These are phyloP conservation scores for Sterna hirundo DNA, from an alignment of 2,113 vertebrate genomes.

Conservation along the genomic window DNA sequence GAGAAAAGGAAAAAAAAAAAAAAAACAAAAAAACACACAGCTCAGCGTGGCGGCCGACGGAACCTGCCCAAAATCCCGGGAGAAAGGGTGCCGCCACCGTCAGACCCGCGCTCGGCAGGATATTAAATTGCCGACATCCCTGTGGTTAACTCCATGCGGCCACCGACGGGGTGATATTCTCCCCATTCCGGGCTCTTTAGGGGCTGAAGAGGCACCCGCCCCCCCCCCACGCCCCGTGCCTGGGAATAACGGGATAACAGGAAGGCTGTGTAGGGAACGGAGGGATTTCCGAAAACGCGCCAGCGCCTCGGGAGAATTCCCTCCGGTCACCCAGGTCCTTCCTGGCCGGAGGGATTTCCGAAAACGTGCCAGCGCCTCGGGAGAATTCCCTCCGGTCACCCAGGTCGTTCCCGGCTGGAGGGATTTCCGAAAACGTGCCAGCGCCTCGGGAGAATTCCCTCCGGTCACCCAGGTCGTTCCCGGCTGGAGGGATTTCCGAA, in stretches of 20 bases:
- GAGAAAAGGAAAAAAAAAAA: background rate
- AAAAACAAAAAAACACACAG: too few relatives aligned
- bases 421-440: too few relatives aligned
- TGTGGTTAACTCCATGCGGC: rapidly evolving
- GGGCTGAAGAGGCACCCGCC: background rate
- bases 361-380: background rate
- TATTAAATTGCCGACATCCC: background rate
- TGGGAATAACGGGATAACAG: background rate
- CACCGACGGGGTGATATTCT: rapidly evolving
- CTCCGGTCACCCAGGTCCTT: too few relatives aligned
- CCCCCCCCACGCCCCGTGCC: too few relatives aligned
- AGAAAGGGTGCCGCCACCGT: background rate
- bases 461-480: too few relatives aligned
- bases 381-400: background rate
- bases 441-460: too few relatives aligned
- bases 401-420: background rate
- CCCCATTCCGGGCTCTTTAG: too few relatives aligned
- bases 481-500: background rate
- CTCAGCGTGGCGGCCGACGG: rapidly evolving
- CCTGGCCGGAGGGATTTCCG: background rate
- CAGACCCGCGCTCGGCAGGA: background rate
- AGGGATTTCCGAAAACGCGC: background rate
- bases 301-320: too few relatives aligned
- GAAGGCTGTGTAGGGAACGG: background rate
- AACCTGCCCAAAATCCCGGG: background rate